Percentiles rank a stretch among this genome's conserved stretches.
These are phyloP conservation scores for Lymantria monacha DNA, from an alignment of 2,888 invertebrate species.

Conservation along the genomic window DNA sequence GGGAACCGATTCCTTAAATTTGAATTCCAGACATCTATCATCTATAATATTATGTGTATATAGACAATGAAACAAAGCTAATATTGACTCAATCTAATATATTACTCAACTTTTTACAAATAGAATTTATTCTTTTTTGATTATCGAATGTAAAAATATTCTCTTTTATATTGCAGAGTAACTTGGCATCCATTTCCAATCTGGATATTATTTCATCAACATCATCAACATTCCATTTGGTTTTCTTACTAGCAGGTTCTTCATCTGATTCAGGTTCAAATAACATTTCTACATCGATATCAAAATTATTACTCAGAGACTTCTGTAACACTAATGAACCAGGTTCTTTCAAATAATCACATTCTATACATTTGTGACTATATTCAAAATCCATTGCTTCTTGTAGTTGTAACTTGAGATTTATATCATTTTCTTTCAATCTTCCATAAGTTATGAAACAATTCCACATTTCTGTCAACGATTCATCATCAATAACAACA, in stretches of 20 bases:
- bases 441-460: conserved; percentile 20
- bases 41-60: neutral
- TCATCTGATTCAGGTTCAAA: conserved; percentile 47
- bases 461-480: conserved; percentile 36
- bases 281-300: conserved; percentile 56
- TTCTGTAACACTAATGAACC: conserved; percentile 13
- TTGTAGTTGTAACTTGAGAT: conserved; percentile 31
- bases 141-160: conserved; percentile 43
- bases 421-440: conserved; percentile 8
- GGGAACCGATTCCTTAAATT: no score
- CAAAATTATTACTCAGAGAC: conserved; percentile 50
- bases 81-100: conserved; percentile 40
- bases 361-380: conserved; percentile 49
- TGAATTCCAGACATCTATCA: no score
- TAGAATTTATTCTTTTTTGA: conserved; percentile 45
- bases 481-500: conserved; percentile 33
- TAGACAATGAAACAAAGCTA: conserved; percentile 12
- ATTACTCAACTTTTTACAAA: conserved; percentile 55
- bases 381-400: conserved; percentile 26
- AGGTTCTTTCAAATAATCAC: conserved; percentile 5
- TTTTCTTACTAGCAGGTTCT: conserved; percentile 58
- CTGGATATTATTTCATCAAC: conserved; percentile 44
- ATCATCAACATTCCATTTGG: conserved; percentile 3
- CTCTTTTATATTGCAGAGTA: conserved; percentile 47
- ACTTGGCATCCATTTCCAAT: conserved; percentile 49